Evolutionary conservation across 2,888 invertebrate genomes (phyloP).

Genomic region (Pyralis farinalis): DNA sequence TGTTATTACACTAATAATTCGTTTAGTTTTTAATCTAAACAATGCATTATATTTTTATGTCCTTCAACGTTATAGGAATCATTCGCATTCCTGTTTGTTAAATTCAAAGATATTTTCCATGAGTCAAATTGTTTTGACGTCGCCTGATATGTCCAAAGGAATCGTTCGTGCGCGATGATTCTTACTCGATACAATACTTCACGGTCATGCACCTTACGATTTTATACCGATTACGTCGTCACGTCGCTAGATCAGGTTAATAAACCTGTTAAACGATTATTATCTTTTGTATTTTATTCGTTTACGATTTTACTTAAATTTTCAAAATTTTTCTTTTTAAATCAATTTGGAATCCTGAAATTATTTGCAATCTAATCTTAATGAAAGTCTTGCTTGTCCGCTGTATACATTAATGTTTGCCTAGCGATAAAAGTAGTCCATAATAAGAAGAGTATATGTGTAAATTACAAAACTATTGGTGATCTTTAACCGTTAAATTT

Average conservation of each 20-base stretch:
- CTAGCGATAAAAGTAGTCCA: background rate
- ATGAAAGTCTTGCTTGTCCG: background rate
- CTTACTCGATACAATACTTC: conserved; percentile 45
- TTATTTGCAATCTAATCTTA: no score
- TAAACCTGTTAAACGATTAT: conserved; percentile 57
- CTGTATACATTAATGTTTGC: background rate
- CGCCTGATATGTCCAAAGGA: conserved; percentile 36
- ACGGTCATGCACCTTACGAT: conserved; percentile 66
- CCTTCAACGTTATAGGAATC: background rate
- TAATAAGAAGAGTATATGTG: conserved; percentile 1
- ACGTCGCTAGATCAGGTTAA: conserved; percentile 61
- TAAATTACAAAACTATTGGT: background rate
- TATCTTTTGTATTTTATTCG: conserved; percentile 39
- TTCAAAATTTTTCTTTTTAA: conserved; percentile 28
- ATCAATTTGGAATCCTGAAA: no score
- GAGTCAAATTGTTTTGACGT: conserved; percentile 24
- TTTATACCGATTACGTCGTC: conserved; percentile 55
- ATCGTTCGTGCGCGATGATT: conserved; percentile 50
- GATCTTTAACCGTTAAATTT: background rate
- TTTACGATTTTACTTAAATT: conserved; percentile 29
- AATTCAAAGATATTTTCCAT: conserved; percentile 11
- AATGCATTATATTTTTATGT: no score
- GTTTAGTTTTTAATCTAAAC: no score
- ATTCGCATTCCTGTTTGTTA: conserved; percentile 9
- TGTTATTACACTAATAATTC: no score